Percentiles rank a stretch among this genome's conserved stretches.
phyloP scores from a whole-genome alignment of 2,888 invertebrate genomes.

The Sphaerolaimus hirsutus region DNA sequence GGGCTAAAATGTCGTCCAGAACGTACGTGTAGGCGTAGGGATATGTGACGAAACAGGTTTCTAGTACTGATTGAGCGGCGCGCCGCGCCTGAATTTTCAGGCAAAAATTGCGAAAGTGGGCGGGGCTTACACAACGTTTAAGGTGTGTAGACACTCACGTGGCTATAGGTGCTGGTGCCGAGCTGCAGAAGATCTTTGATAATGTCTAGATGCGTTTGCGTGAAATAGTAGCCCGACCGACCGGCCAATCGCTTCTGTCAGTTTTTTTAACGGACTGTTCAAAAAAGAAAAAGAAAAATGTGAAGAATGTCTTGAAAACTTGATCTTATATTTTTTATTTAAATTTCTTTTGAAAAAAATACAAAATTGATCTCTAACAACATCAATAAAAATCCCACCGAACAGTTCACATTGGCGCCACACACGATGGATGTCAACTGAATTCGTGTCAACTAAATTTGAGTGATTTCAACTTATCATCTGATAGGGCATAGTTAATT shows the following conservation, averaged over 20 bases:
- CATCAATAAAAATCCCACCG: no score
- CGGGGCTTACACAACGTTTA: not conserved
- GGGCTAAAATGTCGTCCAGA: conserved; percentile 39
- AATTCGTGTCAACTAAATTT: no score
- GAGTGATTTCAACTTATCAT: no score
- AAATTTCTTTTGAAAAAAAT: not conserved
- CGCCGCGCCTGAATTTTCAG: conserved; percentile 36
- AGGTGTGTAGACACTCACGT: conserved; percentile 28
- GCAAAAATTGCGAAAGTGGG: not conserved
- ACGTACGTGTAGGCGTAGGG: conserved; percentile 46
- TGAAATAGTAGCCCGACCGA: conserved; percentile 29
- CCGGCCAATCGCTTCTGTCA: conserved; percentile 27
- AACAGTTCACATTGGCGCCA: no score
- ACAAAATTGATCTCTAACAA: not conserved
- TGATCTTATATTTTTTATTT: not conserved
- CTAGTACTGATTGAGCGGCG: conserved; percentile 42
- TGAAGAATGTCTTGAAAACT: not conserved
- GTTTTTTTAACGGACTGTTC: no score
- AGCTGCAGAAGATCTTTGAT: conserved; percentile 40
- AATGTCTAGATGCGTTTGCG: conserved; percentile 38
- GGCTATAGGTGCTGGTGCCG: conserved; percentile 43
- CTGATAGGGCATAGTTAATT: no score
- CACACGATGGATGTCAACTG: no score
- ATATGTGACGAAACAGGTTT: conserved; percentile 39
- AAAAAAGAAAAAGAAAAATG: not conserved